phyloP scores from a whole-genome alignment of 2,888 invertebrate species.

The Stratiomys singularior region DNA sequence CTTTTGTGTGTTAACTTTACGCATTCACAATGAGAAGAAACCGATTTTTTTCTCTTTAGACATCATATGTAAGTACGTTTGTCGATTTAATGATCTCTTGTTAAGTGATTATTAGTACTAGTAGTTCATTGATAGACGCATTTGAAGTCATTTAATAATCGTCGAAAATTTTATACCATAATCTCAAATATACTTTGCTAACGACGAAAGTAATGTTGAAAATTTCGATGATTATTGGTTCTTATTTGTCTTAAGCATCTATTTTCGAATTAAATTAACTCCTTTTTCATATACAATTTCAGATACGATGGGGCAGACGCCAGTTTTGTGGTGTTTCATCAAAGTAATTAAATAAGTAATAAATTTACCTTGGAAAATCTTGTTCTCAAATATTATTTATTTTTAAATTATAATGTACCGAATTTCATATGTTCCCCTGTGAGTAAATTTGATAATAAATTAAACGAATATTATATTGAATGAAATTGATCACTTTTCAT shows the following conservation, averaged over 20 bases:
- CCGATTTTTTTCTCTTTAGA: neutral
- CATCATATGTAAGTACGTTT: neutral
- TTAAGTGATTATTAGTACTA: neutral
- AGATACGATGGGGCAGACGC: neutral
- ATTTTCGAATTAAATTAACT: neutral
- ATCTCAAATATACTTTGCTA: neutral
- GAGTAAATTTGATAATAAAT: too few species aligned
- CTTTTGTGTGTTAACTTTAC: neutral
- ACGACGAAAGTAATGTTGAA: neutral
- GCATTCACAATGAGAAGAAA: neutral
- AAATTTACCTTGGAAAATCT: neutral
- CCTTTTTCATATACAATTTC: neutral
- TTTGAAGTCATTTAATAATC: too few species aligned
- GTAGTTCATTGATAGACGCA: too few species aligned
- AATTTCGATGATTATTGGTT: neutral
- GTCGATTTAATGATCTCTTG: neutral
- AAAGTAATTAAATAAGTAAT: neutral
- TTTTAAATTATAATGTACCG: neutral
- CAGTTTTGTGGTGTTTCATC: neutral
- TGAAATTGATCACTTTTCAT: too few species aligned
- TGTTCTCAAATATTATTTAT: conserved; percentile 2
- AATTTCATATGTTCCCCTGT: neutral
- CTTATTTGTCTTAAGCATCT: neutral
- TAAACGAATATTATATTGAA: too few species aligned
- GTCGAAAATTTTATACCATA: too few species aligned